Conservation (phyloP, 2,113 vertebrate genomes). For the Carassius gibelio region DNA sequence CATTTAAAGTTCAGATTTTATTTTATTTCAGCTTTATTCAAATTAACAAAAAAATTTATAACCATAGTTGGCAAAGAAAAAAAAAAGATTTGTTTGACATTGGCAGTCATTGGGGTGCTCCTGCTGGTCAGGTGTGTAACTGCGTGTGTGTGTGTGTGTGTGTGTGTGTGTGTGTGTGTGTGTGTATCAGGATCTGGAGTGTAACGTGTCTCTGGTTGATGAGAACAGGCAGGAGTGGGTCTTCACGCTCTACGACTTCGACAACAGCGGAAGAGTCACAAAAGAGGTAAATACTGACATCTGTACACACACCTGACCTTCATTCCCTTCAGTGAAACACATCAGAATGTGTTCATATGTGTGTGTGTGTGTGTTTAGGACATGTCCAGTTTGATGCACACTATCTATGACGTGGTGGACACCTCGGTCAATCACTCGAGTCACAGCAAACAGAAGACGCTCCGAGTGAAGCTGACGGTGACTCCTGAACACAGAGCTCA, state of each 20-base stretch:
- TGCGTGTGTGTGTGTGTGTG: constrained; percentile 28
- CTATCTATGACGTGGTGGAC: constrained; percentile 85
- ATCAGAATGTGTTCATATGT: not conserved
- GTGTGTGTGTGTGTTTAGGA: constrained; percentile 69
- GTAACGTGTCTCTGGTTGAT: constrained; percentile 80
- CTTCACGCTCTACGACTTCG: constrained; percentile 85
- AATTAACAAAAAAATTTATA: too few relatives aligned
- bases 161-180: constrained; percentile 5
- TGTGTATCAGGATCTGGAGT: constrained; percentile 78
- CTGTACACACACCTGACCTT: not conserved
- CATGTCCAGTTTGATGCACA: constrained; percentile 87
- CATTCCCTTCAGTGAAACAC: not conserved
- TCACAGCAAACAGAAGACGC: constrained; percentile 80
- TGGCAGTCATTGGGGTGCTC: not conserved
- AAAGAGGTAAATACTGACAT: constrained; percentile 74
- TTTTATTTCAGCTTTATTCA: not conserved
- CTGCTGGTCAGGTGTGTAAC: constrained; percentile 9
- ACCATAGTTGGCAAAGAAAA: not conserved
- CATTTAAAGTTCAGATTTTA: not conserved
- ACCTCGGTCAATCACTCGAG: constrained; percentile 82
- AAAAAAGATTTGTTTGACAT: not conserved
- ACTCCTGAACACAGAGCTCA: constrained; percentile 76
- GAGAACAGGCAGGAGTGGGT: constrained; percentile 85
- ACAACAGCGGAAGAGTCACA: constrained; percentile 85
- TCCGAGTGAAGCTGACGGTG: constrained; percentile 82